These are phyloP conservation scores for Desoria tigrina DNA, from an alignment of 2,888 invertebrate genomes.

Conservation along the genomic window DNA sequence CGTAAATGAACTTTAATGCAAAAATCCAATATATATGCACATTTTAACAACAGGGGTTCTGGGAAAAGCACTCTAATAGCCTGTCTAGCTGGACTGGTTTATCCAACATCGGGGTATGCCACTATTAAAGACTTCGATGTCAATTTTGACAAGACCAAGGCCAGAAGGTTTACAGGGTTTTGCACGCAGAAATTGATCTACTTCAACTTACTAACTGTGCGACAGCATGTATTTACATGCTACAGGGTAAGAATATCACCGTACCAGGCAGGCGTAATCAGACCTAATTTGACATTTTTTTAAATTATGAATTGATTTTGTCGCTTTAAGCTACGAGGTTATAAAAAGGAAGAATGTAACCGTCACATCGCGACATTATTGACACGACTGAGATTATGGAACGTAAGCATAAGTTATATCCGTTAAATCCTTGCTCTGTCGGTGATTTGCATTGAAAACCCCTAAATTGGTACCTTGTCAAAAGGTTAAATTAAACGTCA, in stretches of 20 bases:
- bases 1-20: background rate
- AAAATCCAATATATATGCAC: background rate
- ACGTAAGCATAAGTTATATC: slow-evolving; percentile 12
- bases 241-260: slow-evolving; percentile 31
- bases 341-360: slow-evolving; percentile 28
- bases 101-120: slow-evolving; percentile 40
- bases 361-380: slow-evolving; percentile 26
- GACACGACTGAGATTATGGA: slow-evolving; percentile 34
- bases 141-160: slow-evolving; percentile 23
- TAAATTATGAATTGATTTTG: background rate
- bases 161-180: slow-evolving; percentile 36
- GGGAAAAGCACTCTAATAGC: slow-evolving; percentile 47
- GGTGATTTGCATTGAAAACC: background rate
- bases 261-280: background rate
- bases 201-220: slow-evolving; percentile 45
- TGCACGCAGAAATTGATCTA: slow-evolving; percentile 43
- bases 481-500: no score
- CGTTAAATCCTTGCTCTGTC: no score
- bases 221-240: slow-evolving; percentile 43
- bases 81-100: slow-evolving; percentile 42
- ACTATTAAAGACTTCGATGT: slow-evolving; percentile 39
- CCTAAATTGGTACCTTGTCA: no score
- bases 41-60: slow-evolving; percentile 25
- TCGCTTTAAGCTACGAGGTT: slow-evolving; percentile 31
- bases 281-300: background rate